A percentile compares a stretch with the other conserved stretches of the same genome.
Conservation (phyloP, 2,113 vertebrate species). For the Malurus alboscapulatus region DNA sequence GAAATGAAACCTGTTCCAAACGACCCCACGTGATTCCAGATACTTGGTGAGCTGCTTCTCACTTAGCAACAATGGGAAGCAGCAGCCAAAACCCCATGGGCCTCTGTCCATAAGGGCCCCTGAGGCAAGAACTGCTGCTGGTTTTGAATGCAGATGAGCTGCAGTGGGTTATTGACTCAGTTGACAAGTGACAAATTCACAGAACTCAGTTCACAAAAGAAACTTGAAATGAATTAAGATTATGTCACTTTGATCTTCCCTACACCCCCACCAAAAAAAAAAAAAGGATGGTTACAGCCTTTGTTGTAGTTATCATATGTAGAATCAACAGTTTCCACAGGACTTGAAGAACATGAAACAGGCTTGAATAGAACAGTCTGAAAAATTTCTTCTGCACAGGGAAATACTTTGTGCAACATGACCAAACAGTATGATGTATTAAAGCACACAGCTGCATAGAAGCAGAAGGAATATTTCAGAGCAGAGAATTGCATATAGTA, state of each 20-base stretch:
- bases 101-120: not conserved
- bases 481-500: not conserved
- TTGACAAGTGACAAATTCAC: not conserved
- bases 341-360: not conserved
- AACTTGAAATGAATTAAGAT: not conserved
- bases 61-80: not conserved
- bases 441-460: not conserved
- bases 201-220: not conserved
- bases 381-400: not conserved
- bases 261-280: not conserved
- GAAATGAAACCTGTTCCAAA: not conserved
- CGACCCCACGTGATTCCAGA: not conserved
- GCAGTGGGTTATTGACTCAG: not conserved
- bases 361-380: not conserved
- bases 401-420: not conserved
- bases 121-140: constrained; percentile 35
- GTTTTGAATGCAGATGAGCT: not conserved
- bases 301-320: not conserved
- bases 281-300: not conserved
- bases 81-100: not conserved
- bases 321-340: not conserved
- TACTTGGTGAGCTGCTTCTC: not conserved
- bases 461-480: not conserved
- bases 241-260: not conserved
- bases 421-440: not conserved